A percentile compares a stretch with the other conserved stretches of the same genome.
These are phyloP conservation scores for Champsocephalus gunnari DNA, from an alignment of 2,797 vertebrate genomes.

Conservation along the genomic window DNA sequence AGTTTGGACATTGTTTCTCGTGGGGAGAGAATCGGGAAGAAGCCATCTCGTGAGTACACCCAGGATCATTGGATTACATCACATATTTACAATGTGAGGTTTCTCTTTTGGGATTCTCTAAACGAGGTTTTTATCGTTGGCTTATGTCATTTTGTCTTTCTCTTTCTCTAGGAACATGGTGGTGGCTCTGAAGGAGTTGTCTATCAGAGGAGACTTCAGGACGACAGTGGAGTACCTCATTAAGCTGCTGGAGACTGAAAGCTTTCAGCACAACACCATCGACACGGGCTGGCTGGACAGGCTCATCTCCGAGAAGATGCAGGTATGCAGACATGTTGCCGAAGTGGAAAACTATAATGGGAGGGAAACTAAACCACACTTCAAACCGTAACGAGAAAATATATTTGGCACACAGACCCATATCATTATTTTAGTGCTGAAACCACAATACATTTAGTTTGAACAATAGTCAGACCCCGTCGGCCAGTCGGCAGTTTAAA, in stretches of 20 bases:
- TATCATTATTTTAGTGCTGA: conserved; percentile 3
- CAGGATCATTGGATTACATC: background rate
- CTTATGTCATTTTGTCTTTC: background rate
- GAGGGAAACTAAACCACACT: too few species aligned
- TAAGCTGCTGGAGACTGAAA: conserved; percentile 96
- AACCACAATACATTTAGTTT: background rate
- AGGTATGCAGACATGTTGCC: conserved; percentile 81
- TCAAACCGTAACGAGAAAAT: background rate
- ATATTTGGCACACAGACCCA: conserved; percentile 5
- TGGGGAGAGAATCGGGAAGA: conserved; percentile 99
- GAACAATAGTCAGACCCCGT: too few species aligned
- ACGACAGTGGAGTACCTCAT: conserved; percentile 99
- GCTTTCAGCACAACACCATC: conserved; percentile 96
- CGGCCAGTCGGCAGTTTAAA: too few species aligned
- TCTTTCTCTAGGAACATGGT: conserved; percentile 93
- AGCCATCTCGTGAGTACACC: conserved; percentile 94
- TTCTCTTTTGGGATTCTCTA: background rate
- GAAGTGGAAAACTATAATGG: background rate
- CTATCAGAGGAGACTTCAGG: conserved; percentile 97
- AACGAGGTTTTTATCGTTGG: background rate
- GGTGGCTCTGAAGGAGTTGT: conserved; percentile 96
- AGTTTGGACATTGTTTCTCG: conserved; percentile 99
- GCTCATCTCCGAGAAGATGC: conserved; percentile 98
- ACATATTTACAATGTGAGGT: background rate
- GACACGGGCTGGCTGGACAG: conserved; percentile 98